Base-by-base conservation (phyloP, 2,113 vertebrate genomes). In the Pollimyrus isidori region DNA sequence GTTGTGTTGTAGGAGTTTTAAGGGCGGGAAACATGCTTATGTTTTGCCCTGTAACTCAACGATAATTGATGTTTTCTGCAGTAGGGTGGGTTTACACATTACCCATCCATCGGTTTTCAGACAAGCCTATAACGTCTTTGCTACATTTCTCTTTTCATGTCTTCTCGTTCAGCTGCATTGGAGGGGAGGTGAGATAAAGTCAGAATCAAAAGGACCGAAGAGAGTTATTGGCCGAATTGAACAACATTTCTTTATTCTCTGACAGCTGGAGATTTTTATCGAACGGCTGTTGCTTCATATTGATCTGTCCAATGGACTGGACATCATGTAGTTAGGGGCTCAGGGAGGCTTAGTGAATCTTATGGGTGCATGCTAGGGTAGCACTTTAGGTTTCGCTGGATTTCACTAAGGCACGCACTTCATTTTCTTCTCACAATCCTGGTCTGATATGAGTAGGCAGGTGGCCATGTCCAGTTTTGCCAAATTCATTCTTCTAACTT, bases 281-380 rank as follows among this genome's bases (percentile, higher is more conserved):
- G 94, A 94, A 94, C 93, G 92, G 92, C 92, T 92, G 92, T 93
- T 93, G 93, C 92, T 90, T 93, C 92, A 92, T 94, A 95, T 95
- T 88, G 95, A 95, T 94, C 89, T 89, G 89, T 91, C 94, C 92
- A 92, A 90, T 35, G 92, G 92, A 93, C 93, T 91, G 91, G 91
- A 39, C 49, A 58, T 19, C 3, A 3, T 58, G 86, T 87, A 58
- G 17, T 56, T 56, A 58, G 50, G 0, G 52, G 52, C 35, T 42
- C 30, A 35, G 11, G 50, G 15, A 58, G 86, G 52, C 52, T 39
- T 21, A 58, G 50, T 53, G 13, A 52, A 26, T 46, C 62, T 69
- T 30, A 13, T 69, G 62, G 62, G 62, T 5, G 30, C 30, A 26
- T 26, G 62, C 62, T 30, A 69, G 3, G 26, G 62, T 30, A 69